These are phyloP conservation scores for Perognathus longimembris DNA, from an alignment of 2,113 vertebrate genomes.

Conservation along the genomic window DNA sequence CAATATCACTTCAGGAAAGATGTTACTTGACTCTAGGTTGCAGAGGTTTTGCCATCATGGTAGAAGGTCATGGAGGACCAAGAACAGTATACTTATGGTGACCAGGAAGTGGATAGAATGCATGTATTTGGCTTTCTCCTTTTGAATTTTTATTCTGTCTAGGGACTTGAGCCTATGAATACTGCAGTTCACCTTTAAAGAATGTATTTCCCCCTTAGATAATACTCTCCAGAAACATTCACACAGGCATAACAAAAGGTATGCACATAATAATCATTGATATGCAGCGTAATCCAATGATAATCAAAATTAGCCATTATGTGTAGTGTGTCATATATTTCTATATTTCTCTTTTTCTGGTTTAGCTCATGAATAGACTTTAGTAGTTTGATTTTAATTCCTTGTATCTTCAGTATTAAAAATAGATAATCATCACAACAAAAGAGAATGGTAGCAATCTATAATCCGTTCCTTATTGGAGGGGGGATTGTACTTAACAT, in stretches of 20 bases:
- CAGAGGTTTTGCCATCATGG: neutral
- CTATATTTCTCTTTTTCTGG: neutral
- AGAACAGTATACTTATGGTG: neutral
- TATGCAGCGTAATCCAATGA: too few relatives aligned
- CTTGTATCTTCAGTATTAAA: neutral
- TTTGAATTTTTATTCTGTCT: neutral
- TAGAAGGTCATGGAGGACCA: rapidly evolving
- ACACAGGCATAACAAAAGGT: too few relatives aligned
- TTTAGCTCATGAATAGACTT: neutral
- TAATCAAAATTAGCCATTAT: neutral
- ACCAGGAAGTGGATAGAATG: too few relatives aligned
- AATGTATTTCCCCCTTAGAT: neutral
- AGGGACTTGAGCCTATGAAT: too few relatives aligned
- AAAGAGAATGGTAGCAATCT: neutral
- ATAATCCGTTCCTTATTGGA: neutral
- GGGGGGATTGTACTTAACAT: neutral
- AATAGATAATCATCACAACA: neutral
- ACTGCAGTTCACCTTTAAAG: neutral
- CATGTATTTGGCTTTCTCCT: neutral
- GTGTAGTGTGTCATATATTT: neutral
- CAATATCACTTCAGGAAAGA: neutral
- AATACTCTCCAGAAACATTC: neutral
- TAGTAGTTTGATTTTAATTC: neutral
- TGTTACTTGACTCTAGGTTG: neutral
- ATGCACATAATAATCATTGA: too few relatives aligned